These are phyloP conservation scores for Urocolius indicus DNA, from an alignment of 2,113 vertebrate genomes.

Conservation along the genomic window DNA sequence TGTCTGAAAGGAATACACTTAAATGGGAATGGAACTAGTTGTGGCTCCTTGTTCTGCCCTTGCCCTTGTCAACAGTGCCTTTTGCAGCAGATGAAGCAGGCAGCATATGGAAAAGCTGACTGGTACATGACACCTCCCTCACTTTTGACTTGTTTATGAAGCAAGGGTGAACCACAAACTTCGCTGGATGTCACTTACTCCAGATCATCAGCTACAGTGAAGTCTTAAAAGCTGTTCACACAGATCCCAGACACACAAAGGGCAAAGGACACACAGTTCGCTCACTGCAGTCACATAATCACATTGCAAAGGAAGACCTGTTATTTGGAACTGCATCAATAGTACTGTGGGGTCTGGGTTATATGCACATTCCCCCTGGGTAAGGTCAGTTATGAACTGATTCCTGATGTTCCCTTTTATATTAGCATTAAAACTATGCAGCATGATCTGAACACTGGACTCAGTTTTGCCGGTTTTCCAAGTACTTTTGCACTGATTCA, in stretches of 20 bases:
- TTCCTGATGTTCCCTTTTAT: neutral
- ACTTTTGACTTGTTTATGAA: neutral
- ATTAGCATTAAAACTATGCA: neutral
- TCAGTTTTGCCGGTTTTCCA: neutral
- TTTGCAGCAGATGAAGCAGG: neutral
- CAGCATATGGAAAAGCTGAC: neutral
- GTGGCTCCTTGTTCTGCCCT: neutral
- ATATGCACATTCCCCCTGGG: accelerated
- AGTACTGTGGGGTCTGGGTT: neutral
- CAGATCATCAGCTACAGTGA: neutral
- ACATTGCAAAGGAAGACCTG: neutral
- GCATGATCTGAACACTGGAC: neutral
- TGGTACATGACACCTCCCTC: neutral
- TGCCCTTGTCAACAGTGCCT: neutral
- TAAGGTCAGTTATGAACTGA: neutral
- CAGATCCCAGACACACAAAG: neutral
- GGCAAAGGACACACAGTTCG: neutral
- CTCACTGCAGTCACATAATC: neutral
- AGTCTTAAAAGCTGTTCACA: neutral
- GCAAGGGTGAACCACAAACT: neutral
- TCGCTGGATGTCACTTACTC: neutral
- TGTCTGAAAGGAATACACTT: neutral
- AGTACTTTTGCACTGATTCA: neutral
- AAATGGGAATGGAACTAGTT: neutral
- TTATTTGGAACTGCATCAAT: accelerated